Evolutionary conservation across 1,140 invertebrate genomes (phyloP).

Genomic region (Rhyacophila brunnea): DNA sequence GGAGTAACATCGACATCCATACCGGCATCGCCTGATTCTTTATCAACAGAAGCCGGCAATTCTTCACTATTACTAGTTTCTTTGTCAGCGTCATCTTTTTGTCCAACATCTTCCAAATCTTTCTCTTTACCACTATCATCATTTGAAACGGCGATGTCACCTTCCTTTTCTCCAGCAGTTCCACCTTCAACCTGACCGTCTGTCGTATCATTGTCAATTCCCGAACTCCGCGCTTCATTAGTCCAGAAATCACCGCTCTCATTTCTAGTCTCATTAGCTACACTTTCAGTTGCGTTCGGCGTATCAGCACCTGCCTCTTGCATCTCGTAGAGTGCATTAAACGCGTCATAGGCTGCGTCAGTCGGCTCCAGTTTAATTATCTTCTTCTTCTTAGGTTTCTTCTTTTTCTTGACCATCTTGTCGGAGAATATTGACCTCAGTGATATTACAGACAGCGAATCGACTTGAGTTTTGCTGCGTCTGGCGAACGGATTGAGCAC

Average conservation of each 20-base stretch:
- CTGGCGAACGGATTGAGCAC: conserved; percentile 30
- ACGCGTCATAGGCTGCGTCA: not conserved
- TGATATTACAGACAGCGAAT: conserved; percentile 23
- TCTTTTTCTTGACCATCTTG: conserved; percentile 25
- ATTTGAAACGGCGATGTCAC: not conserved
- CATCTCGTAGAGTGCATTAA: not conserved
- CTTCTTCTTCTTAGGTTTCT: conserved; percentile 12
- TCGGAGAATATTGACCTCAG: conserved; percentile 28
- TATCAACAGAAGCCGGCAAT: too few relatives aligned
- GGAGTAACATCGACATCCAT: too few relatives aligned
- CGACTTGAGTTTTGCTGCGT: conserved; percentile 24
- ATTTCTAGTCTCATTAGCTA: not conserved
- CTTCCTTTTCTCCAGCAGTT: not conserved
- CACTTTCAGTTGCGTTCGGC: not conserved
- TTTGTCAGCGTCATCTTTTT: too few relatives aligned
- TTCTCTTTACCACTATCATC: not conserved
- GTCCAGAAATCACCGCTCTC: too few relatives aligned
- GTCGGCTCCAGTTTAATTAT: not conserved
- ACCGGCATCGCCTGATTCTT: too few relatives aligned
- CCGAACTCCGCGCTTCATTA: too few relatives aligned
- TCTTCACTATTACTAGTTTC: too few relatives aligned
- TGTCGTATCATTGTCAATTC: not conserved
- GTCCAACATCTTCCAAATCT: too few relatives aligned
- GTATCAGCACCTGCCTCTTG: not conserved
- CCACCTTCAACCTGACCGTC: not conserved